Base-by-base conservation (phyloP, 1,140 invertebrate genomes). In the Alviniconcha marisindica region DNA sequence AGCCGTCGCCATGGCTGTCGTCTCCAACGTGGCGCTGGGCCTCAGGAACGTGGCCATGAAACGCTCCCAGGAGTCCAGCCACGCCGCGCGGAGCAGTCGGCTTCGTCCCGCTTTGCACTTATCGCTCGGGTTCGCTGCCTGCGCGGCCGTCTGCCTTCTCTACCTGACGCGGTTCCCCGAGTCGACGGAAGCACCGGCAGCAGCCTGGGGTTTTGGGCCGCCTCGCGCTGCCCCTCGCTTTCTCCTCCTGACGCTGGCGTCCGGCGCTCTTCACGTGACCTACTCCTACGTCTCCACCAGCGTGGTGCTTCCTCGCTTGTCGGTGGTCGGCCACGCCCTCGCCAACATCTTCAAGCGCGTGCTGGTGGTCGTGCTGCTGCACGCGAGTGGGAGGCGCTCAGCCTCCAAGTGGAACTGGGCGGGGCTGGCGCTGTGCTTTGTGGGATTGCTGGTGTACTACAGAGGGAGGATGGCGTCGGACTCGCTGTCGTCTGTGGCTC, bases 291-390 rank as follows among this genome's bases (percentile, higher is more conserved):
- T 88, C 15, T 87, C 85, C 14, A 88, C 85, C n/a, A 78, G 40
- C 73, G 60, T 88, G 24, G 81, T 88, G 4, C 73, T 88, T 2
- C 84, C 71, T 44, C 77, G 74, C 31, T 83, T 84, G 71, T 71
- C 77, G 10, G 87, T 88, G 1, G 77, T 88, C 5, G 83, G 83
- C 38, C 87, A 88, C 73, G 76, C 87, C 38, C 78, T 84, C 7
- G 60, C 71, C 60, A 88, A 88, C 82, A 77, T 88, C 36, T 71
- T 86, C 33, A 88, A 88, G 51, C 54, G 87, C 54, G 56, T 88
- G 15, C 44, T 83, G 2, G 82, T 88, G 48, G 85, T 84, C 2
- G 18, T 81, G 28, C 31, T 85, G n/a, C 86, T 88, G 24, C 84
- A 81, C 60, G 38, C 44, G 10, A 36, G 63, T 2, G 87, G 87